A percentile compares a stretch with the other conserved stretches of the same genome.
phyloP scores from a whole-genome alignment of 1,140 invertebrate species.

The Doryteuthis pealeii region DNA sequence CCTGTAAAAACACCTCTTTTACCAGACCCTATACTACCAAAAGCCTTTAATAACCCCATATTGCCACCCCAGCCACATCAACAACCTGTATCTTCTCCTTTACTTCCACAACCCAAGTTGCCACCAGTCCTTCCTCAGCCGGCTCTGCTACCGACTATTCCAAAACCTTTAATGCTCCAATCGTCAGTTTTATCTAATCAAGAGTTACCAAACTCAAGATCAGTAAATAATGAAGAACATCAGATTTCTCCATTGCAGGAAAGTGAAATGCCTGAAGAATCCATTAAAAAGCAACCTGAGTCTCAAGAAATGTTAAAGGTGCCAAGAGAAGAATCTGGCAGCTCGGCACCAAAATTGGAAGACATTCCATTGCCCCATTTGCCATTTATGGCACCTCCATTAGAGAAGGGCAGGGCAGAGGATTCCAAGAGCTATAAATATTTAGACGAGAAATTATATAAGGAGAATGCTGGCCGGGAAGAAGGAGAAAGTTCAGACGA shows the following conservation, averaged over 20 bases:
- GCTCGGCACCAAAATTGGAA: background rate
- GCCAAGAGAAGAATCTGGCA: background rate
- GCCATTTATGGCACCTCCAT: background rate
- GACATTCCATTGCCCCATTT: slow-evolving; percentile 8
- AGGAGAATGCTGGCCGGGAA: no score
- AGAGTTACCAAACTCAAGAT: slow-evolving; percentile 10
- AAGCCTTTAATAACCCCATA: background rate
- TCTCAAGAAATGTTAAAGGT: background rate
- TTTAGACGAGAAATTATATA: no score
- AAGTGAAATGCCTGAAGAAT: background rate
- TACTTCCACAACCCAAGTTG: background rate
- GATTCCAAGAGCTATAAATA: background rate
- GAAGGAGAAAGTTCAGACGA: slow-evolving; percentile 7
- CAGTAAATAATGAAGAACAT: background rate
- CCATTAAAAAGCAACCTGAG: no score
- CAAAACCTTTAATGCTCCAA: slow-evolving; percentile 12
- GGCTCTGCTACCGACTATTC: slow-evolving; percentile 17
- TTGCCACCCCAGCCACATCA: slow-evolving; percentile 19
- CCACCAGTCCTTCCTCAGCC: slow-evolving; percentile 17
- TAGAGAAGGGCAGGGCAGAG: background rate
- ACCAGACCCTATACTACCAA: background rate
- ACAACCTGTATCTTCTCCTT: slow-evolving; percentile 16
- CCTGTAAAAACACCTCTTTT: background rate
- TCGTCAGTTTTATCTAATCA: slow-evolving; percentile 31
- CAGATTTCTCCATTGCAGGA: background rate